Evolutionary conservation across 2,797 vertebrate species (phyloP), one percentile per base, ranked within the genome.

Genomic region (Kryptopterus vitreolus): DNA sequence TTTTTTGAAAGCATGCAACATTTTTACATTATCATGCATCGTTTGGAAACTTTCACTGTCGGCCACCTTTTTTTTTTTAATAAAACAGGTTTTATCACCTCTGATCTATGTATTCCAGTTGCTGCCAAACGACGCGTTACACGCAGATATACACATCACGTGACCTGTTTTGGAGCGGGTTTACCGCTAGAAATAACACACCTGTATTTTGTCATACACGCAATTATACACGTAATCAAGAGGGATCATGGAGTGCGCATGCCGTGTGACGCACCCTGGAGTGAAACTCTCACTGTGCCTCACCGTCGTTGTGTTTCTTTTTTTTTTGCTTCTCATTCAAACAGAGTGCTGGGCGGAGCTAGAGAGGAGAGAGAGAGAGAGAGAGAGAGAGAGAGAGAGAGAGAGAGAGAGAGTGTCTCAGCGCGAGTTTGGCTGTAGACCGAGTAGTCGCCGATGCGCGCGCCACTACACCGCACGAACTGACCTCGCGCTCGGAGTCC

Each of bases 391-490:
- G 69, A 55, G 50, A 71, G 69, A 71, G 48, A 71, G 48, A 33
- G 48, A 55, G 50, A 38, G 52, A 43, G 70, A 38, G 29, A 18
- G 66, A 29, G 35, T 0, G 22, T 80, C 53, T 82, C 77, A 35
- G 82, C 3, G 58, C 50, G 68, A 72, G 78, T 72, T 80, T 75
- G 83, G 77, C 80, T 77, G 77, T 59, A 76, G 55, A 72, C 48
- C 68, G 61, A 75, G 16, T 29, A 20, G 48, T 77, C 55, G 61
- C 81, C 79, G 81, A 78, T 65, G 57, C 80, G 83, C 59, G 82
- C 79, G 79, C 73, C 81, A 52, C 78, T 74, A 57, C 72, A 58
- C 82, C 6, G 75, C 68, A 77, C 76, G 43, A 70, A 83, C 75
- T 68, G 57, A 52, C 77, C 18, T 59, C 55, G 76, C 59, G 61